Conservation (phyloP, 2,888 invertebrate species). For the Calliopum simillimum region DNA sequence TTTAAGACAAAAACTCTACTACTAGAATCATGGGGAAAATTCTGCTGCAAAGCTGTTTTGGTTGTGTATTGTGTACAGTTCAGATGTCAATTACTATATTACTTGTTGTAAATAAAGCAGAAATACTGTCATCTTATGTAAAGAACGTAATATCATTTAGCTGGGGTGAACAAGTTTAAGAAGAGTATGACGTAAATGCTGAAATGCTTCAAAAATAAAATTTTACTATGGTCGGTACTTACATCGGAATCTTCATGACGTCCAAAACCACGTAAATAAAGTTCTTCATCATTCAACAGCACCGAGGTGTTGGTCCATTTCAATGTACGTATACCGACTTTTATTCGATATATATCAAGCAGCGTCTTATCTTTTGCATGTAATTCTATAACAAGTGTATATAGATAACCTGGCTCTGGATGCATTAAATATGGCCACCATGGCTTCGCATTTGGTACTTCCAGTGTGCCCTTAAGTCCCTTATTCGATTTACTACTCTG, state of each 20-base stretch:
- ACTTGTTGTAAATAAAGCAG: no score
- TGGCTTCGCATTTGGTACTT: conserved; percentile 78
- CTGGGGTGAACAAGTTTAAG: no score
- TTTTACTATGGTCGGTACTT: no score
- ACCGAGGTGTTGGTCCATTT: conserved; percentile 80
- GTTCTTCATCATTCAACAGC: conserved; percentile 82
- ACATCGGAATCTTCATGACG: conserved; percentile 96
- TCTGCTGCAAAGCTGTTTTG: no score
- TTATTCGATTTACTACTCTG: conserved; percentile 69
- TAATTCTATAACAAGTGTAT: conserved; percentile 77
- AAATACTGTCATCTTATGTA: no score
- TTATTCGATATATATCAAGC: conserved; percentile 83
- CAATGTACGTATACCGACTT: conserved; percentile 88
- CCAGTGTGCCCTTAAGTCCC: conserved; percentile 71
- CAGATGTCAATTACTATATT: no score
- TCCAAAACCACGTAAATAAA: conserved; percentile 94
- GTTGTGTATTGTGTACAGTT: no score
- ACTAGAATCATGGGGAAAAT: no score
- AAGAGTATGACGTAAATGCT: no score
- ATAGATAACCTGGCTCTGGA: conserved; percentile 83
- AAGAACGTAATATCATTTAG: no score
- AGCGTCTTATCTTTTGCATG: conserved; percentile 55
- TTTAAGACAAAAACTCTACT: no score
- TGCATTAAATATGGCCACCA: conserved; percentile 97
- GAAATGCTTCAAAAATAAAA: no score